phyloP scores from a whole-genome alignment of 1,140 invertebrate species.

The Andricus grossulariae region DNA sequence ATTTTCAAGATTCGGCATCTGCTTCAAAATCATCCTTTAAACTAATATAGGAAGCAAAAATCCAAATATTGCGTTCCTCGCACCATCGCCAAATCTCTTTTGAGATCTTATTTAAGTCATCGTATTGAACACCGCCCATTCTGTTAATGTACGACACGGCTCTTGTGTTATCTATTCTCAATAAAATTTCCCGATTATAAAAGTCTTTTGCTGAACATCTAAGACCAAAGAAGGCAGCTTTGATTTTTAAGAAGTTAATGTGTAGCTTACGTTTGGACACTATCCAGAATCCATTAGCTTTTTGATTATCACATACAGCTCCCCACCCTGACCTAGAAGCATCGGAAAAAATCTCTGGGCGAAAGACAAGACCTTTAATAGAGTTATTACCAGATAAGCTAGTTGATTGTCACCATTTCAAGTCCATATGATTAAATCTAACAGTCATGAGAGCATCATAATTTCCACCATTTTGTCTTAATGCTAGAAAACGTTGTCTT shows the following conservation, averaged over 20 bases:
- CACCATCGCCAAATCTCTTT: no score
- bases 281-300: no score
- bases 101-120: no score
- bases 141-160: conserved; percentile 37
- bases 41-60: no score
- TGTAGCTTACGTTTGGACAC: background rate
- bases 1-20: background rate
- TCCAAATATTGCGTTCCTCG: no score
- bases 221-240: conserved; percentile 21
- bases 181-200: no score
- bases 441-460: conserved; percentile 26
- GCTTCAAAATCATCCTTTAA: no score
- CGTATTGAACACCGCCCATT: no score
- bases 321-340: background rate
- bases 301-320: no score
- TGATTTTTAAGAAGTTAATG: no score
- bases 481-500: conserved; percentile 36
- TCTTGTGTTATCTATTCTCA: no score
- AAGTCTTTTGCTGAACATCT: no score
- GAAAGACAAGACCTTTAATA: conserved; percentile 50
- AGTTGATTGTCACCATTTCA: conserved; percentile 39
- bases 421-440: conserved; percentile 19
- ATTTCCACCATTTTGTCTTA: conserved; percentile 20
- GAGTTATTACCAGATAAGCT: conserved; percentile 55
- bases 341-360: conserved; percentile 45